phyloP scores from a whole-genome alignment of 2,113 vertebrate species.

The Podarcis cretensis region DNA sequence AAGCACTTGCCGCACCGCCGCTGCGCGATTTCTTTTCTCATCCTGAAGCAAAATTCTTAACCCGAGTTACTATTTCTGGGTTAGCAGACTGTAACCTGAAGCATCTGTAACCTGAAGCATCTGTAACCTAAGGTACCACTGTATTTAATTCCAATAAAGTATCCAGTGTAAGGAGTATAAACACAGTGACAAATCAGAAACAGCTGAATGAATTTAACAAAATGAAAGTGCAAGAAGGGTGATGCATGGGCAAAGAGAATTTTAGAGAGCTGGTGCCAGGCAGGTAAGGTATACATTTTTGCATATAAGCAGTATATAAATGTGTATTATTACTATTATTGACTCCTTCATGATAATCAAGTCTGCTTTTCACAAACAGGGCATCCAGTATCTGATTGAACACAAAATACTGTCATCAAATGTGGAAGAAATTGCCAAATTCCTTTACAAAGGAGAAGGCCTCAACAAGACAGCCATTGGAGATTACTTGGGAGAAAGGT shows the following conservation, averaged over 20 bases:
- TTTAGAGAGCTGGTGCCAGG: neutral
- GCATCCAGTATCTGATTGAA: conserved; percentile 86
- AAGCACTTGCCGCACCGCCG: too few species aligned
- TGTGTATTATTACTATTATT: too few species aligned
- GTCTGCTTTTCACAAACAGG: conserved; percentile 71
- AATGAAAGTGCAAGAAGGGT: neutral
- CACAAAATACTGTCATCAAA: conserved; percentile 80
- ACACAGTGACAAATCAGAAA: neutral
- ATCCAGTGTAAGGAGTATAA: neutral
- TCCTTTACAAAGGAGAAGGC: conserved; percentile 94
- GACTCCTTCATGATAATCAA: neutral
- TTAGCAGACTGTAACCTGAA: too few species aligned
- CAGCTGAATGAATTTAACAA: neutral
- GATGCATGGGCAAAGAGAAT: neutral
- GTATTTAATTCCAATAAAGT: neutral
- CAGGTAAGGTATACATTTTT: neutral
- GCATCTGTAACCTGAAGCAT: too few species aligned
- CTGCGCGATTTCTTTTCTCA: too few species aligned
- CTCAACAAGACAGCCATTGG: conserved; percentile 96
- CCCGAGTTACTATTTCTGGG: too few species aligned
- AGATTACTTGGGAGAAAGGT: conserved; percentile 93
- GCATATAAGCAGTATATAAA: too few species aligned
- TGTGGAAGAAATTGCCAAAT: conserved; percentile 82
- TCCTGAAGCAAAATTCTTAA: too few species aligned
- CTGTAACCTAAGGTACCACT: too few species aligned